Percentiles rank a stretch among this genome's conserved stretches.
Conservation (phyloP, 92 coral and sea anemone genomes). For the Parazoanthus swiftii region DNA sequence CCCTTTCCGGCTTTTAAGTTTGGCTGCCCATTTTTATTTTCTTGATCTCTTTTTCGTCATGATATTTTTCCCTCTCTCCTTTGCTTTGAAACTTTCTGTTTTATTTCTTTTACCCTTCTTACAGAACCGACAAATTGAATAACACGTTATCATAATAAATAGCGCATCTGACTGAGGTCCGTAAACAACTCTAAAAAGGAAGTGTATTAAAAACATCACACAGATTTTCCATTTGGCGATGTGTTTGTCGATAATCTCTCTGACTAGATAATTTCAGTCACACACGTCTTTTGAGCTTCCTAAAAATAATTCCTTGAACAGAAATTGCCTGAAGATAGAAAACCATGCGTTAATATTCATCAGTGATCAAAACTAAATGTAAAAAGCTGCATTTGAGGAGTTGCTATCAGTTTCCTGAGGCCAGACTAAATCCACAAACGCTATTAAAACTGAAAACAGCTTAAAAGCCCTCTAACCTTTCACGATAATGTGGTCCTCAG, state of each 20-base stretch:
- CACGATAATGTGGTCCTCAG: background rate
- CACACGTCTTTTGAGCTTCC: background rate
- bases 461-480: constrained; percentile 38
- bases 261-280: background rate
- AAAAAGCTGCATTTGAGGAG: constrained; percentile 6
- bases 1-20: background rate
- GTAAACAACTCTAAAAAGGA: background rate
- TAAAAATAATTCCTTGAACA: background rate
- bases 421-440: constrained; percentile 5
- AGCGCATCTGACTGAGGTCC: background rate
- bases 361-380: background rate
- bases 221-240: background rate
- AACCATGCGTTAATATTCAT: background rate
- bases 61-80: background rate
- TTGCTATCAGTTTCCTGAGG: constrained; percentile 22
- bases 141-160: background rate
- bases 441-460: constrained; percentile 34
- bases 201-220: background rate
- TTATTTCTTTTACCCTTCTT: no score
- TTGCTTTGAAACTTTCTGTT: background rate
- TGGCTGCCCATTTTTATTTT: background rate
- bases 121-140: background rate
- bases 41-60: background rate
- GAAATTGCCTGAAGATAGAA: background rate
- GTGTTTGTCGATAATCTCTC: background rate